Conservation (phyloP, 2,113 vertebrate genomes). For the Cavia porcellus region DNA sequence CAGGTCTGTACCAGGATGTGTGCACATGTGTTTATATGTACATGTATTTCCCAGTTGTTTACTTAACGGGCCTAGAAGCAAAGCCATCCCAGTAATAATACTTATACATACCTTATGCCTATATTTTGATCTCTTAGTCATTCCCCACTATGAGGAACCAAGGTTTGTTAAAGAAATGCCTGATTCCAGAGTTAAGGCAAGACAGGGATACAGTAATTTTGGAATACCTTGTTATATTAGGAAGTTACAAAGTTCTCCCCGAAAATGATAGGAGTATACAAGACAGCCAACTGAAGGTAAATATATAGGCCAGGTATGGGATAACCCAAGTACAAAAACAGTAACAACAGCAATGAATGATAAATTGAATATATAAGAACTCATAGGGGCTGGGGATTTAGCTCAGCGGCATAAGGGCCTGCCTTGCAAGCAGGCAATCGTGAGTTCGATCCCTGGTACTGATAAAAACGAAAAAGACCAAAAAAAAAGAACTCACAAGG, state of each 20-base stretch:
- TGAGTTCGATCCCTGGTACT: too few relatives aligned
- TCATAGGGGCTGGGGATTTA: neutral
- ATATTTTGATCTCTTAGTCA: neutral
- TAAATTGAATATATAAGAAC: slow-evolving; percentile 10
- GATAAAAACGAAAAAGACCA: too few relatives aligned
- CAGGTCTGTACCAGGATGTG: neutral
- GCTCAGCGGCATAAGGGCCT: too few relatives aligned
- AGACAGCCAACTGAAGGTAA: neutral
- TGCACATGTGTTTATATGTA: neutral
- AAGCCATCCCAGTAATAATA: slow-evolving; percentile 4
- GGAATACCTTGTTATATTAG: neutral
- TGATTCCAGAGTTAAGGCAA: slow-evolving; percentile 41
- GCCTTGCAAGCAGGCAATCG: too few relatives aligned
- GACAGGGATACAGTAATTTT: neutral
- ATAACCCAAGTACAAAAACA: neutral
- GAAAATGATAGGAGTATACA: neutral
- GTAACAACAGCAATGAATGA: neutral
- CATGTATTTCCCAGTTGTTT: neutral
- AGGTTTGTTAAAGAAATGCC: neutral
- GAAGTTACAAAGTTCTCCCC: neutral
- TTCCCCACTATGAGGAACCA: neutral
- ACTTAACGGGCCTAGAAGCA: neutral
- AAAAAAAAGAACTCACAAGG: neutral
- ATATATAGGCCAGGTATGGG: neutral
- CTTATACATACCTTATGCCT: neutral